Conservation (phyloP, 2,113 vertebrate genomes). For the Delphinapterus leucas region DNA sequence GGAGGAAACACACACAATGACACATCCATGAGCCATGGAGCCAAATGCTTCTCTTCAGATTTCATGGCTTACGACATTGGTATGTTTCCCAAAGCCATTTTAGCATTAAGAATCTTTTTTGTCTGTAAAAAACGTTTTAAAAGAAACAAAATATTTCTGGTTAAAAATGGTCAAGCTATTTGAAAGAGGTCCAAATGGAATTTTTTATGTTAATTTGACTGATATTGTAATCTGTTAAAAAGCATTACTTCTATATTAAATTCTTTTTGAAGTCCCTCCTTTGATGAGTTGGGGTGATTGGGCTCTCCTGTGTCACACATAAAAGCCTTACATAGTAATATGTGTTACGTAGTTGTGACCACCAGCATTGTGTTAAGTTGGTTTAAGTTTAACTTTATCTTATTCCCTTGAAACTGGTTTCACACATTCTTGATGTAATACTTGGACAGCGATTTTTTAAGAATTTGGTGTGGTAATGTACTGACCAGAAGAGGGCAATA, state of each 20-base stretch:
- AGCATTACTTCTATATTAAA: background rate
- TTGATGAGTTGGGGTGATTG: background rate
- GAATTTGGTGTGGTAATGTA: background rate
- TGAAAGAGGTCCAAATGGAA: background rate
- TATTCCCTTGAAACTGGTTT: background rate
- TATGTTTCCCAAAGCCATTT: conserved; percentile 78
- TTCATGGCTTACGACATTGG: conserved; percentile 97
- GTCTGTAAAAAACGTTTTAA: background rate
- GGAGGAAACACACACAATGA: conserved; percentile 99
- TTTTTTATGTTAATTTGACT: conserved; percentile 39
- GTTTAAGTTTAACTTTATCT: background rate
- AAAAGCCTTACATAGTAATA: background rate
- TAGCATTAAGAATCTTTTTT: conserved; percentile 24
- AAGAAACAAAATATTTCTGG: background rate
- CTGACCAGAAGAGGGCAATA: conserved; percentile 81
- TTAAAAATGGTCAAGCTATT: background rate
- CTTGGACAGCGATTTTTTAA: background rate
- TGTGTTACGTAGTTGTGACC: background rate
- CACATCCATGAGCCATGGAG: conserved; percentile 97
- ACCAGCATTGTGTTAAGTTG: background rate
- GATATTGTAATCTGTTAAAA: background rate
- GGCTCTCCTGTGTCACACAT: background rate
- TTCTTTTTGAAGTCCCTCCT: conserved; percentile 9
- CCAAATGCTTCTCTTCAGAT: conserved; percentile 98
- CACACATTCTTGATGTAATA: background rate